Base-by-base conservation (phyloP, 2,797 vertebrate genomes). In the Ammospiza maritima region DNA sequence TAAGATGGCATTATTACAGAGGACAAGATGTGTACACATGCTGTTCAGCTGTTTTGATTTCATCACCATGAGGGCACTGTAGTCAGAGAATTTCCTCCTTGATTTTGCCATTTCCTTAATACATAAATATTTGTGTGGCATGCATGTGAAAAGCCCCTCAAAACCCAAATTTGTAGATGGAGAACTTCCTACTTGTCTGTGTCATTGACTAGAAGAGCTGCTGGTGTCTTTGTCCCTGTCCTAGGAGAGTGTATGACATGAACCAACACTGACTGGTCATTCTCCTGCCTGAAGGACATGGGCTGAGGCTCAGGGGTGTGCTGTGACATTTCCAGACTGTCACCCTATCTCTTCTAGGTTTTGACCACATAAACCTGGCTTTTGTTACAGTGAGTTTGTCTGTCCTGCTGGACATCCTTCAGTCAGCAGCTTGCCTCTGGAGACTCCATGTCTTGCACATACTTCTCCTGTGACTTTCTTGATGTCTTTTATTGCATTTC, bases 11-110 rank as follows among this genome's bases (percentile, higher is more conserved):
- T 64, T 57, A 11, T 90, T 60, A 21, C 19, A n/a, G 60, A 73
- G 16, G 17, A 15, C n/a, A n/a, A 56, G 32, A 4, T 21, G 22
- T 27, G 18, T 56, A 22, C 14, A 8, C 17, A 0, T 5, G 2
- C 36, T 32, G 5, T 80, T 66, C 2, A 6, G n/a, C 51, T 74
- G 56, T 27, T 32, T 3, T 64, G 53, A 94, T 61, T 89, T 82
- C 30, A 38, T 72, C 54, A 42, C 29, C 29, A 7, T 9, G n/a
- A 42, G n/a, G 17, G 16, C 25, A n/a, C 38, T 72, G 14, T 78
- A n/a, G 32, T 51, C 30, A 67, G 26, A 77, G 16, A 84, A 87
- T 44, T 75, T 89, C 25, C 14, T 87, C 17, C 27, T n/a, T 70
- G 78, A 11, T 82, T 89, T 73, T 94, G 19, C 26, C 27, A 30